Conservation (phyloP, 2,797 vertebrate species). For the Poeciliopsis infans region DNA sequence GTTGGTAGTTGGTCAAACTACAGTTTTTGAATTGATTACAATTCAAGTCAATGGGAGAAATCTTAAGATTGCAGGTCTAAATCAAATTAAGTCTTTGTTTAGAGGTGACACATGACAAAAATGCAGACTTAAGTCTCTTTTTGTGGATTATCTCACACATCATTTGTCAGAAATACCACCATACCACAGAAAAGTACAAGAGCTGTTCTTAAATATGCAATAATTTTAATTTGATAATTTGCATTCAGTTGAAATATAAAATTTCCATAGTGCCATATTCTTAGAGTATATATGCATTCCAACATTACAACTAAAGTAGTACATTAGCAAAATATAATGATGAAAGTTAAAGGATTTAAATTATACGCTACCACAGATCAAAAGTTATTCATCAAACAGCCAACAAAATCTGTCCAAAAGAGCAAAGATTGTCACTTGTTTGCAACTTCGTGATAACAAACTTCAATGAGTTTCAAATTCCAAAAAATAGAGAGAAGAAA, state of each 20-base stretch:
- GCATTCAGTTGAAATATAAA: neutral
- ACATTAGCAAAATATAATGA: neutral
- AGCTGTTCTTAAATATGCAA: neutral
- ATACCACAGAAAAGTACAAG: neutral
- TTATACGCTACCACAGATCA: neutral
- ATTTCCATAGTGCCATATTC: neutral
- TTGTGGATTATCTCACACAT: too few relatives aligned
- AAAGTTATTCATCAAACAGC: neutral
- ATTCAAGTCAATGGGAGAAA: too few relatives aligned
- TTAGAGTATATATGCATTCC: neutral
- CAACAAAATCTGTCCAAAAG: too few relatives aligned
- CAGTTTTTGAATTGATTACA: too few relatives aligned
- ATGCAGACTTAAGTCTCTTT: too few relatives aligned
- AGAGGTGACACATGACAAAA: too few relatives aligned
- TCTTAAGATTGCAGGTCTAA: too few relatives aligned
- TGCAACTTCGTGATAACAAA: neutral
- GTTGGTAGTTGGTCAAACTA: too few relatives aligned
- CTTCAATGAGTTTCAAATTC: neutral
- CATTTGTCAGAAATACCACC: neutral
- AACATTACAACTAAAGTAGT: neutral
- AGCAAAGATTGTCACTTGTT: neutral
- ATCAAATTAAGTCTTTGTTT: too few relatives aligned
- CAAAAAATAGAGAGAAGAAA: neutral
- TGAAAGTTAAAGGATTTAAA: neutral
- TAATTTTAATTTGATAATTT: neutral